Evolutionary conservation across 2,888 invertebrate species (phyloP), one percentile per base, ranked within the genome.

Genomic region (Drosophila barbarae): DNA sequence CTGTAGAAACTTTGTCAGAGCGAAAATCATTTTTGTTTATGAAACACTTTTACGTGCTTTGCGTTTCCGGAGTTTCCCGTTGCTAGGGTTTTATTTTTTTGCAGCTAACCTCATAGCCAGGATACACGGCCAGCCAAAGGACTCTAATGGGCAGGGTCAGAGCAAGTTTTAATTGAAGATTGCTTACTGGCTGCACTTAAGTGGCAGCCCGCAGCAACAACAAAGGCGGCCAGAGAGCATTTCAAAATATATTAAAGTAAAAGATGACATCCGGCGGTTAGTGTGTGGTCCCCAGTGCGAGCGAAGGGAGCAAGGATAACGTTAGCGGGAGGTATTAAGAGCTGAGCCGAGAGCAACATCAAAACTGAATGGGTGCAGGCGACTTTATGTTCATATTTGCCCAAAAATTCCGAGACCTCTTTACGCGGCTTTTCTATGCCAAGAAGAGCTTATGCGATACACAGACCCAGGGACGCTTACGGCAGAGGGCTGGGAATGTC

Each of bases 151-250:
- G 44, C 47, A 26, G 41, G 32, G 39, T 59, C 68, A 71, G 18
- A 8, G 64, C 63, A 84, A 85, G 74, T 82, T 85, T 82, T 82
- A 82, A 82, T 82, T 82, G 82, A 76, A 76, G 84, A 82, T 75
- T 77, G 83, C 83, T 71, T 72, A 65, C 54, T 72, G 57, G 69
- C 44, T 60, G 58, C 41, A 56, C 34, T 52, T 51, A 51, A 50
- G 49, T 58, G 54, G 38, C 53, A 58, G 34, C 44, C 51, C 9
- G 41, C 57, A 44, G 52, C 65, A 58, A 47, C 52, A 71, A 54
- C 44, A 46, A 21, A 34, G 42, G 39, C 44, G 26, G 28, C 5
- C 10, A 35, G 52, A 53, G 26, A 59, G 51, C 46, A 59, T 57
- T 69, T 38, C 54, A 66, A 70, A 66, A 57, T 72, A 75, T 75